Percentiles rank a stretch among this genome's conserved stretches.
Evolutionary conservation across 2,797 vertebrate species (phyloP).

Genomic region (Pelochelys cantorii): DNA sequence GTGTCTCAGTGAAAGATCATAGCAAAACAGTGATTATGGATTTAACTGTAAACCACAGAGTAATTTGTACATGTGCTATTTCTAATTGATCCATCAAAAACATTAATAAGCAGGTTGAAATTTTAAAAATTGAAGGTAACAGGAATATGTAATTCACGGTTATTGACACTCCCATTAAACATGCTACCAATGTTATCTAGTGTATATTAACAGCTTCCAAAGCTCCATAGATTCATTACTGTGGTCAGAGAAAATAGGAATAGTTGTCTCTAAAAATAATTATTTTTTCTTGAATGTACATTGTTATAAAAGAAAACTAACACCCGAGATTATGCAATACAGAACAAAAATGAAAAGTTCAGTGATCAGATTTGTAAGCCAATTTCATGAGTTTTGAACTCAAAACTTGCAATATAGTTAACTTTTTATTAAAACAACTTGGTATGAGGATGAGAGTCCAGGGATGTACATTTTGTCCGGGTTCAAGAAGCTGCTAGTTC

Average conservation of each 20-base stretch:
- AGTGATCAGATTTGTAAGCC: background rate
- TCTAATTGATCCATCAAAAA: background rate
- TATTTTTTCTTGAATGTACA: background rate
- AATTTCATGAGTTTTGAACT: background rate
- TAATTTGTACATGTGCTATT: background rate
- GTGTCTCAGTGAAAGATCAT: background rate
- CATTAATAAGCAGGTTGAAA: background rate
- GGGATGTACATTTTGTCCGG: constrained; percentile 29
- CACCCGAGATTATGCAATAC: background rate
- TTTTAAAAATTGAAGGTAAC: background rate
- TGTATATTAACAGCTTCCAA: background rate
- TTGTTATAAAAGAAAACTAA: background rate
- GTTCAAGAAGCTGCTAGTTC: constrained; percentile 23
- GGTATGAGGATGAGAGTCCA: background rate
- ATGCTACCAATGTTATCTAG: background rate
- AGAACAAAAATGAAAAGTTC: background rate
- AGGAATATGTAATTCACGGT: background rate
- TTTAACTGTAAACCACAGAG: constrained; percentile 11
- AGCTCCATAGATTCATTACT: background rate
- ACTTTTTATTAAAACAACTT: background rate
- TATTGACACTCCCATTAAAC: background rate
- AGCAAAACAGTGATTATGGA: background rate
- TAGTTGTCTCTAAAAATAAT: background rate
- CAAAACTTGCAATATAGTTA: background rate
- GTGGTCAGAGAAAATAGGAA: background rate